Evolutionary conservation across 2,888 invertebrate genomes (phyloP), one percentile per base, ranked within the genome.

Genomic region (Erpobdella octoculata): DNA sequence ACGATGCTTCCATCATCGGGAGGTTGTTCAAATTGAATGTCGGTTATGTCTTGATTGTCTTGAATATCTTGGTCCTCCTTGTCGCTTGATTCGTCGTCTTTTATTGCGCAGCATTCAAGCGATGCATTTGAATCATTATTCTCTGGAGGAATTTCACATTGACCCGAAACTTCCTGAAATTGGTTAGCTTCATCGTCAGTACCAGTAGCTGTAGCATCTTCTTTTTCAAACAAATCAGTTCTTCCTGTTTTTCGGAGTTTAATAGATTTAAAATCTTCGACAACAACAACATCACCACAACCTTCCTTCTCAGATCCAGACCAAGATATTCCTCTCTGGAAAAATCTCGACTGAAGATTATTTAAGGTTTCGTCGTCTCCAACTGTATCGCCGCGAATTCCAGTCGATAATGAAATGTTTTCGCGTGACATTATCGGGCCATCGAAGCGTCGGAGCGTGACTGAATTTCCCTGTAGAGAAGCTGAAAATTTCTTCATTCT

Each of bases 241-340:
- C 69, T 53, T 12, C 69, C 69, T 9, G 46, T 46, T 36, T 69
- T 69, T 37, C 48, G 48, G 33, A 69, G 58, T 58, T 58, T 69
- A 31, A 69, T 69, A 12, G 21, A 58, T n/a, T 48, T 69, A 36
- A 69, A 69, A 58, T 69, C 58, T 35, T 69, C 69, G 18, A 62
- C 6, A 35, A 62, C 69, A n/a, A 62, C 6, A 35, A 62, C n/a
- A 5, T 62, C 62, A 33, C n/a, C n/a, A 62, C 33, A 33, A 31
- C 31, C 33, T 62, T 62, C 62, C n/a, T 35, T 62, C 33, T 62
- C 62, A 28, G 62, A 35, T n/a, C 61, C 61, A 8, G 61, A 28
- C 21, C 62, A 62, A 1, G 62, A 62, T 33, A 62, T 62, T 33
- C 62, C 62, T 62, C 62, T 62, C 62, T 62, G 62, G 33, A 31